A percentile compares a stretch with the other conserved stretches of the same genome.
Evolutionary conservation across 2,113 vertebrate genomes (phyloP).

Genomic region (Pachycephala philippinensis): DNA sequence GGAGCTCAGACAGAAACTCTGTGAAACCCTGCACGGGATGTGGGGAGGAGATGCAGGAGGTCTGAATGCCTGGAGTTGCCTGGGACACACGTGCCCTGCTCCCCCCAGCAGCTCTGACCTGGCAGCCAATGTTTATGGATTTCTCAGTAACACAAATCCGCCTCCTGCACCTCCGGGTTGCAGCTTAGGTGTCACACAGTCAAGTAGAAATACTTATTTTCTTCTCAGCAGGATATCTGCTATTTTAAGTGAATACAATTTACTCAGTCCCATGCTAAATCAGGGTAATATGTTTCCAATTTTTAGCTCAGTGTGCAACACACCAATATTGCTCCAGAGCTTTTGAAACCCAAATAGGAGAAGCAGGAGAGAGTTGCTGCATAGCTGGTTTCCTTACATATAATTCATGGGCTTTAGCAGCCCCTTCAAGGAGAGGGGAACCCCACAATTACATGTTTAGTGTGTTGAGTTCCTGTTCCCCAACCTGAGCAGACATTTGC

Average conservation of each 20-base stretch:
- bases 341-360: conserved; percentile 16
- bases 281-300: conserved; percentile 46
- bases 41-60: background rate
- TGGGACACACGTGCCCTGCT: background rate
- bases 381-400: background rate
- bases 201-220: conserved; percentile 32
- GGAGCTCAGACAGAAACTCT: background rate
- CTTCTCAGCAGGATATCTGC: conserved; percentile 22
- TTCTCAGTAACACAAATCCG: background rate
- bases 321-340: background rate
- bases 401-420: background rate
- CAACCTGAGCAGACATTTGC: accelerated
- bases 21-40: background rate
- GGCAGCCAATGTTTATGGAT: background rate
- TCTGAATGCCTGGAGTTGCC: background rate
- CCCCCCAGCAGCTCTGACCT: background rate
- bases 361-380: background rate
- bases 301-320: conserved; percentile 26
- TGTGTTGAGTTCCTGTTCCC: background rate
- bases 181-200: conserved; percentile 20
- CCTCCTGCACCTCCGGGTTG: background rate
- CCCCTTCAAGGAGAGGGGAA: background rate
- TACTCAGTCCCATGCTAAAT: conserved; percentile 36
- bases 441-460: accelerated
- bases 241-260: conserved; percentile 48